These are phyloP conservation scores for Trichogramma dendrolimi DNA, from an alignment of 2,888 invertebrate genomes.

Conservation along the genomic window DNA sequence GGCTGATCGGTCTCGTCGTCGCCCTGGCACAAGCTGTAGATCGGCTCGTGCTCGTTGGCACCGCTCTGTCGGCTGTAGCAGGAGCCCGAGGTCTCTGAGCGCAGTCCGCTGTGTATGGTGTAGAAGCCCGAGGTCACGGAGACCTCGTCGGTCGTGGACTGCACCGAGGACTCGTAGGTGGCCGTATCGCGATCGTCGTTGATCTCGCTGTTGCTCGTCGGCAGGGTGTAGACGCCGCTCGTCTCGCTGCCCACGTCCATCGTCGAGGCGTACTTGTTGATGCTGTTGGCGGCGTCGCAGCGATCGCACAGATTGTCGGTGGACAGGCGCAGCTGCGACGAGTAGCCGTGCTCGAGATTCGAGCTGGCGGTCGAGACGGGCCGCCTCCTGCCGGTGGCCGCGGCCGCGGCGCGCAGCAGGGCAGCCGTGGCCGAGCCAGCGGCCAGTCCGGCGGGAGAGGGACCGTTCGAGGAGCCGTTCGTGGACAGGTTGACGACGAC, in stretches of 20 bases:
- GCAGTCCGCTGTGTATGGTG: constrained; percentile 48
- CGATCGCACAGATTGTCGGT: constrained; percentile 55
- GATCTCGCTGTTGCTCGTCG: constrained; percentile 50
- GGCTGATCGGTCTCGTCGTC: constrained; percentile 37
- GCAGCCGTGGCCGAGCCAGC: constrained; percentile 34
- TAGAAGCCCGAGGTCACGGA: constrained; percentile 51
- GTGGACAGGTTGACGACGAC: constrained; percentile 65
- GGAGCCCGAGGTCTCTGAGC: constrained; percentile 49
- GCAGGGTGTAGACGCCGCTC: constrained; percentile 80
- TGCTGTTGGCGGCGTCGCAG: constrained; percentile 36
- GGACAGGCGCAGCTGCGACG: constrained; percentile 73
- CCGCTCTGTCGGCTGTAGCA: constrained; percentile 43
- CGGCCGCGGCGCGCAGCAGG: constrained; percentile 47
- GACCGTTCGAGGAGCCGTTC: constrained; percentile 39
- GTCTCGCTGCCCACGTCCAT: constrained; percentile 68
- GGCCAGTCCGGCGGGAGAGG: not conserved
- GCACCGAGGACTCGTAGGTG: constrained; percentile 47
- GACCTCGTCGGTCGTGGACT: constrained; percentile 49
- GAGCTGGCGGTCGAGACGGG: constrained; percentile 73
- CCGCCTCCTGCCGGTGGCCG: constrained; percentile 57
- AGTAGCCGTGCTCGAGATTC: constrained; percentile 71
- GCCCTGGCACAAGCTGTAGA: constrained; percentile 47
- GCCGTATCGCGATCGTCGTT: constrained; percentile 46
- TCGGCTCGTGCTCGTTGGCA: constrained; percentile 44
- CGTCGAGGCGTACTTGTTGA: constrained; percentile 26